These are phyloP conservation scores for Poecilia latipinna DNA, from an alignment of 2,113 vertebrate species.

Conservation along the genomic window DNA sequence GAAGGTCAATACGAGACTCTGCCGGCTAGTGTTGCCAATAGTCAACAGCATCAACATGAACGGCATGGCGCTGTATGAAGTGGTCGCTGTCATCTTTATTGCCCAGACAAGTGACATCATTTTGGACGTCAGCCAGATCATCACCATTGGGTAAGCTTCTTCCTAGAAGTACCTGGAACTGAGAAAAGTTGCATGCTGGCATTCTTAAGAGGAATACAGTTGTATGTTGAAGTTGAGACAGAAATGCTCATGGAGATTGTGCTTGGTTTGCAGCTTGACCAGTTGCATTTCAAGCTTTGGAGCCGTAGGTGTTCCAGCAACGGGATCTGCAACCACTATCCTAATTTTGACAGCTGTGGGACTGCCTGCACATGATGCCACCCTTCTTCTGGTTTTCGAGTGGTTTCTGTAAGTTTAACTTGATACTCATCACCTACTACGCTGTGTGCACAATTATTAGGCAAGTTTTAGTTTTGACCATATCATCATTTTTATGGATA, in stretches of 20 bases:
- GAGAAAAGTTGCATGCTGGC: too few relatives aligned
- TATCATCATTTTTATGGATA: too few relatives aligned
- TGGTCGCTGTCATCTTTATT: not conserved
- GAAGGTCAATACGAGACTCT: not conserved
- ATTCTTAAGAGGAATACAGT: too few relatives aligned
- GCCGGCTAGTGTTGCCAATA: not conserved
- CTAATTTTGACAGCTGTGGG: not conserved
- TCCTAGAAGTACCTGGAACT: not conserved
- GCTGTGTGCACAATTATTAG: too few relatives aligned
- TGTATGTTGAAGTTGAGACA: not conserved
- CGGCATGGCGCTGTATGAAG: not conserved
- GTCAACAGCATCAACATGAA: not conserved
- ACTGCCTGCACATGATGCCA: not conserved
- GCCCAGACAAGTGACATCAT: not conserved
- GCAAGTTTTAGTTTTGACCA: too few relatives aligned
- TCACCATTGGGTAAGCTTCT: not conserved
- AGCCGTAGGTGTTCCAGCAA: conserved; percentile 9
- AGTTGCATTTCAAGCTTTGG: not conserved
- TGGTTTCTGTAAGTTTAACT: conserved; percentile 22
- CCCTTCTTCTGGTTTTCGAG: conserved; percentile 12
- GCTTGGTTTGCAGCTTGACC: not conserved
- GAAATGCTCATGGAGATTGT: not conserved
- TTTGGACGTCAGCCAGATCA: not conserved
- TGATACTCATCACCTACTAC: too few relatives aligned
- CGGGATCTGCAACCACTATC: conserved; percentile 2